phyloP scores from a whole-genome alignment of 2,888 invertebrate genomes.

The Andrena minutula region DNA sequence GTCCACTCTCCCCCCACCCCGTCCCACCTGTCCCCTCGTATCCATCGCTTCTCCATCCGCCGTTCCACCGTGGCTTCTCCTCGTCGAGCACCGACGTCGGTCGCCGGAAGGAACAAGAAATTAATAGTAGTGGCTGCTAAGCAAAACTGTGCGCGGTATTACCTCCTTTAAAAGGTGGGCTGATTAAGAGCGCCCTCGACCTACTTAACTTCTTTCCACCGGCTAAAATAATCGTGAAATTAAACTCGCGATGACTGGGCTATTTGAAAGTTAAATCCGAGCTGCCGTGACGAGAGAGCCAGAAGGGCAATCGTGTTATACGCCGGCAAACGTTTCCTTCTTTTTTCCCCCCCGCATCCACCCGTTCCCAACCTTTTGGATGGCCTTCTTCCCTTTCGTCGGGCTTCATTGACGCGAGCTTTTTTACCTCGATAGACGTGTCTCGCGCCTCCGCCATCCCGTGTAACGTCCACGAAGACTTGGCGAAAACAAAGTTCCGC shows the following conservation, averaged over 20 bases:
- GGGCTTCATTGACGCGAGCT: constrained; percentile 26
- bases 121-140: constrained; percentile 47
- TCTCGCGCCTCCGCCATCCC: neutral
- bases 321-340: constrained; percentile 31
- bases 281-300: constrained; percentile 24
- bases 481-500: constrained; percentile 22
- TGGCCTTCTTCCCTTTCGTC: neutral
- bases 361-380: neutral
- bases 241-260: constrained; percentile 51
- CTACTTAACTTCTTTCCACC: constrained; percentile 48
- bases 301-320: constrained; percentile 55
- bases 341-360: too few species aligned
- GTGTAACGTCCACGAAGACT: constrained; percentile 11
- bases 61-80: neutral
- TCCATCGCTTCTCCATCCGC: too few species aligned
- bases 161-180: constrained; percentile 55
- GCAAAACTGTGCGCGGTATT: constrained; percentile 52
- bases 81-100: constrained; percentile 9
- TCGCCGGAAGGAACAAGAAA: constrained; percentile 50
- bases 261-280: constrained; percentile 60
- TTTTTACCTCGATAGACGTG: neutral
- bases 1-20: neutral
- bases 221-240: constrained; percentile 62
- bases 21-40: neutral
- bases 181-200: constrained; percentile 60